Evolutionary conservation across 2,797 vertebrate genomes (phyloP).

Genomic region (Acestrorhynchus altus): DNA sequence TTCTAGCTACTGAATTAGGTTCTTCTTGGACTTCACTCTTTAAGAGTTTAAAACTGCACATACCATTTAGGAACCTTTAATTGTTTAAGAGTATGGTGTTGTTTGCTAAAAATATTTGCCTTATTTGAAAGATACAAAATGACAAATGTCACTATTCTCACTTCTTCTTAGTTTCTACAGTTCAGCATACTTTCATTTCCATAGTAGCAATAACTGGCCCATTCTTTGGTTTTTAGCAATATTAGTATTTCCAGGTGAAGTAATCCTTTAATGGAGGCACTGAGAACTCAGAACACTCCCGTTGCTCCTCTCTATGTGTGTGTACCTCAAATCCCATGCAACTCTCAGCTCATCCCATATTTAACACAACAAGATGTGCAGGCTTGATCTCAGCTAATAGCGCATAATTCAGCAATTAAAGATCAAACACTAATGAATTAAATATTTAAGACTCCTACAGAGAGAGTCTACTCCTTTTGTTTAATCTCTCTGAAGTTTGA

Average conservation of each 20-base stretch:
- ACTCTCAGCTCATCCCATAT: constrained; percentile 39
- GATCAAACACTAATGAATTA: constrained; percentile 64
- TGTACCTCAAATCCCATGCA: constrained; percentile 36
- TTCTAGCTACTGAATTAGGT: too few relatives aligned
- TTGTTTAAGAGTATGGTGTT: too few relatives aligned
- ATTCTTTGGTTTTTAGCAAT: neutral
- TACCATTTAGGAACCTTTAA: too few relatives aligned
- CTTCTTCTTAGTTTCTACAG: neutral
- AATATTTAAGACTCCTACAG: constrained; percentile 59
- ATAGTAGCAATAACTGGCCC: neutral
- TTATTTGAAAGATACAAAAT: neutral
- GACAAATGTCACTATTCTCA: neutral
- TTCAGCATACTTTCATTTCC: constrained; percentile 1
- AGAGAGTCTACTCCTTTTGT: constrained; percentile 27
- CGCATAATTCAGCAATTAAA: constrained; percentile 65
- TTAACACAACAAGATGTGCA: constrained; percentile 50
- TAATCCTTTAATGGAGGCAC: neutral
- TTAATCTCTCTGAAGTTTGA: constrained; percentile 32
- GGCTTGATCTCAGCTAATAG: constrained; percentile 64
- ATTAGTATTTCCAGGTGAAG: neutral
- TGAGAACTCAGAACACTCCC: neutral
- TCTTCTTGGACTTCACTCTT: too few relatives aligned
- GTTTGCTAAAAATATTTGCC: too few relatives aligned
- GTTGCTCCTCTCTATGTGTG: neutral
- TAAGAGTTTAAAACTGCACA: too few relatives aligned